These are phyloP conservation scores for Corythoichthys intestinalis DNA, from an alignment of 2,113 vertebrate genomes.

Conservation along the genomic window DNA sequence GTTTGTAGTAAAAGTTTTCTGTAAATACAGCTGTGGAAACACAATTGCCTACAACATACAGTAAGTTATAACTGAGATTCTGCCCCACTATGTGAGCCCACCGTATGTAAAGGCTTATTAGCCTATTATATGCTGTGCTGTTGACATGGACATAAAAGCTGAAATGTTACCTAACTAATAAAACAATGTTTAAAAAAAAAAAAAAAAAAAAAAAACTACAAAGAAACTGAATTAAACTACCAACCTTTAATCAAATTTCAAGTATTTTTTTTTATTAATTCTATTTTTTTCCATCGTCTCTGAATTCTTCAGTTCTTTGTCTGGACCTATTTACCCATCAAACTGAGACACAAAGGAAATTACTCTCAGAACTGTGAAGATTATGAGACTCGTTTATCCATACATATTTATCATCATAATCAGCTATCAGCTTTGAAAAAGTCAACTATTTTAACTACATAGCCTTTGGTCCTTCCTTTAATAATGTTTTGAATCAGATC, in stretches of 20 bases:
- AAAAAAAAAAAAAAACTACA: constrained; percentile 8
- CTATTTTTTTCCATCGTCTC: background rate
- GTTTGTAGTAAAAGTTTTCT: background rate
- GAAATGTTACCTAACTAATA: constrained; percentile 30
- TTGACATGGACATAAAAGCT: constrained; percentile 52
- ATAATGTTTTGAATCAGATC: background rate
- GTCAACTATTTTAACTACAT: background rate
- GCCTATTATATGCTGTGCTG: constrained; percentile 35
- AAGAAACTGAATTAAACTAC: background rate
- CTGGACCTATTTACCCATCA: background rate
- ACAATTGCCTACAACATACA: background rate
- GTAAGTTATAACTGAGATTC: background rate
- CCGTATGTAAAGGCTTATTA: constrained; percentile 46
- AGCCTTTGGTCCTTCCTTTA: background rate
- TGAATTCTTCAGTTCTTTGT: background rate
- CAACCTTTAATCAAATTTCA: background rate
- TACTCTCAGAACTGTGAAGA: background rate
- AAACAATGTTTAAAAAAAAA: constrained; percentile 12
- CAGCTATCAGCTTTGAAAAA: background rate
- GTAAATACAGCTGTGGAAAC: background rate
- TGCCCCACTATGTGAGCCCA: constrained; percentile 39
- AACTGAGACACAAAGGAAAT: background rate
- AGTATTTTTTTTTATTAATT: background rate
- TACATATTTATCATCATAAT: background rate
- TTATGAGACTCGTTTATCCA: background rate